Percentiles rank a stretch among this genome's conserved stretches.
Evolutionary conservation across 2,888 invertebrate genomes (phyloP).

Genomic region (Ariolimax columbianus): DNA sequence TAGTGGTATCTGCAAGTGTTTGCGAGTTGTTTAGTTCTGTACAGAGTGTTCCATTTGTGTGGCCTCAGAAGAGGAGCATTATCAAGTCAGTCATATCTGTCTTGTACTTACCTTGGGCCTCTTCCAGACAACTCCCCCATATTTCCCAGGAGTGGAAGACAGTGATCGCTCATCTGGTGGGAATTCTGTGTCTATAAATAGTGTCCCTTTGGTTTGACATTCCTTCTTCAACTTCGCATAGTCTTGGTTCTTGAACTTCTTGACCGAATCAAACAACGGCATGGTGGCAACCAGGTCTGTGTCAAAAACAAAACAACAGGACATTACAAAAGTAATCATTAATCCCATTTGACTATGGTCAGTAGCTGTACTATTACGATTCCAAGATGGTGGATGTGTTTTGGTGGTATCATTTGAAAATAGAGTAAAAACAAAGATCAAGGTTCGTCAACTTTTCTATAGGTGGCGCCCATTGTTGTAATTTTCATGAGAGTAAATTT

Average conservation of each 20-base stretch:
- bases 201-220: constrained; percentile 77
- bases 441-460: no score
- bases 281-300: constrained; percentile 42
- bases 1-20: no score
- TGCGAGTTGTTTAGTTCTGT: no score
- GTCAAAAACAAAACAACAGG: background rate
- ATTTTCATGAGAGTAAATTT: no score
- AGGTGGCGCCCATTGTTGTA: no score
- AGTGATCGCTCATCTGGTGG: constrained; percentile 80
- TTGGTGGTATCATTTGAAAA: no score
- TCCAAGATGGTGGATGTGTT: no score
- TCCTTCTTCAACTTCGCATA: constrained; percentile 80
- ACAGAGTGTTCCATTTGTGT: no score
- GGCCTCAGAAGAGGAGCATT: background rate
- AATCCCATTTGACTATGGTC: no score
- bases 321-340: no score
- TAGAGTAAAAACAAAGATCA: no score
- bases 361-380: no score
- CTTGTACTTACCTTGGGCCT: constrained; percentile 73
- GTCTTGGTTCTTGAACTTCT: constrained; percentile 80
- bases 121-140: constrained; percentile 76
- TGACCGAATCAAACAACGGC: constrained; percentile 67
- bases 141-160: constrained; percentile 71
- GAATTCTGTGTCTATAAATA: constrained; percentile 81
- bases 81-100: background rate